Evolutionary conservation across 2,797 vertebrate genomes (phyloP).

Genomic region (Scolopax rusticola): DNA sequence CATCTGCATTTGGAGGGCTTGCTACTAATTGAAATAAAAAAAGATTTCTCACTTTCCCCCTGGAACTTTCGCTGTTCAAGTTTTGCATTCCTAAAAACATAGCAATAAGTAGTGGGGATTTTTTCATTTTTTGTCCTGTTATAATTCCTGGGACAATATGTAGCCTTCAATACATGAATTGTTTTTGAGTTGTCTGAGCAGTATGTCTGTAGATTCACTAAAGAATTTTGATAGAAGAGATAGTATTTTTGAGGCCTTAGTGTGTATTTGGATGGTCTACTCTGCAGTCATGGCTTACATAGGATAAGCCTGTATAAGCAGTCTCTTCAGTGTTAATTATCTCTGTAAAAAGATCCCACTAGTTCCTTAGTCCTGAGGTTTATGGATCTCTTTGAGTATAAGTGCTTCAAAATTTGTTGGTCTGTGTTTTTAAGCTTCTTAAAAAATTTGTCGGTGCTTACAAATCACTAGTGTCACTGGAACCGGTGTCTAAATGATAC

Average conservation of each 20-base stretch:
- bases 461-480: background rate
- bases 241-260: background rate
- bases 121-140: background rate
- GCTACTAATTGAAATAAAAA: background rate
- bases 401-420: background rate
- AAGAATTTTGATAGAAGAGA: background rate
- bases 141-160: background rate
- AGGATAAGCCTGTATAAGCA: background rate
- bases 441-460: background rate
- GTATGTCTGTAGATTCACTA: background rate
- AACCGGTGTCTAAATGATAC: background rate
- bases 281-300: background rate
- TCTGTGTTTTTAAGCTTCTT: background rate
- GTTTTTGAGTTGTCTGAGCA: background rate
- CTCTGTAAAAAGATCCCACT: background rate
- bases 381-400: background rate
- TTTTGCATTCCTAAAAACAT: background rate
- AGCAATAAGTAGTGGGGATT: accelerated
- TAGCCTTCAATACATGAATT: background rate
- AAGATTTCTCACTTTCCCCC: background rate
- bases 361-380: background rate
- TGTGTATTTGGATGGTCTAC: background rate
- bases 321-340: background rate
- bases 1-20: background rate
- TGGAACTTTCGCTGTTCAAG: background rate